A percentile compares a stretch with the other conserved stretches of the same genome.
phyloP scores from a whole-genome alignment of 2,113 vertebrate species.

The Cochlearius cochlearius region DNA sequence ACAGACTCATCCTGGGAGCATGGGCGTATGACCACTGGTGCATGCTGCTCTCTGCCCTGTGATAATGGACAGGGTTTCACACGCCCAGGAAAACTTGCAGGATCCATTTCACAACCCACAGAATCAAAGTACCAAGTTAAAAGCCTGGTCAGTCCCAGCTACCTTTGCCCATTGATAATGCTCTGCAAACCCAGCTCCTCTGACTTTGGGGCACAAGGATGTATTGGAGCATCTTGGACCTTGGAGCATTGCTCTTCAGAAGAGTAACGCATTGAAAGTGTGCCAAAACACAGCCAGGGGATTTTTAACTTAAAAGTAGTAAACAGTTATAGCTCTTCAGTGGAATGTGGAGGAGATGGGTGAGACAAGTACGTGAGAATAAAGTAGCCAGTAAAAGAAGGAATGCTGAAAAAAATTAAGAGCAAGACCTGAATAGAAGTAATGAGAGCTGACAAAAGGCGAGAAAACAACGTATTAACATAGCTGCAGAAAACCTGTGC shows the following conservation, averaged over 20 bases:
- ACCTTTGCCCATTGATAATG: background rate
- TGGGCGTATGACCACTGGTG: rapidly evolving
- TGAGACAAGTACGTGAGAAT: background rate
- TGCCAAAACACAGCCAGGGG: background rate
- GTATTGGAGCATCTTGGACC: background rate
- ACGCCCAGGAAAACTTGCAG: background rate
- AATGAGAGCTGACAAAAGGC: background rate
- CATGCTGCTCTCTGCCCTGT: rapidly evolving
- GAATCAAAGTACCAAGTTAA: background rate
- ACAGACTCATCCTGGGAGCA: background rate
- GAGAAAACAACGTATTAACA: background rate
- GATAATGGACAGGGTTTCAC: background rate
- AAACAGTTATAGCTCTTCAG: background rate
- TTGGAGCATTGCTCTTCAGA: background rate
- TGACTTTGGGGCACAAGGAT: background rate
- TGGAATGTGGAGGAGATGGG: background rate
- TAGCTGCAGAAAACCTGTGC: background rate
- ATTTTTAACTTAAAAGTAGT: background rate
- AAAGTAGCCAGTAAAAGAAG: background rate
- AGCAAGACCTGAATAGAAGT: background rate
- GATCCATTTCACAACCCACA: background rate
- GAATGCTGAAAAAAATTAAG: background rate
- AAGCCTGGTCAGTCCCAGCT: background rate
- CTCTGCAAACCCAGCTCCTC: background rate
- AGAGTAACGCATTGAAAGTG: background rate